phyloP scores from a whole-genome alignment of 1,140 invertebrate genomes.

The Agrypnia vestita region DNA sequence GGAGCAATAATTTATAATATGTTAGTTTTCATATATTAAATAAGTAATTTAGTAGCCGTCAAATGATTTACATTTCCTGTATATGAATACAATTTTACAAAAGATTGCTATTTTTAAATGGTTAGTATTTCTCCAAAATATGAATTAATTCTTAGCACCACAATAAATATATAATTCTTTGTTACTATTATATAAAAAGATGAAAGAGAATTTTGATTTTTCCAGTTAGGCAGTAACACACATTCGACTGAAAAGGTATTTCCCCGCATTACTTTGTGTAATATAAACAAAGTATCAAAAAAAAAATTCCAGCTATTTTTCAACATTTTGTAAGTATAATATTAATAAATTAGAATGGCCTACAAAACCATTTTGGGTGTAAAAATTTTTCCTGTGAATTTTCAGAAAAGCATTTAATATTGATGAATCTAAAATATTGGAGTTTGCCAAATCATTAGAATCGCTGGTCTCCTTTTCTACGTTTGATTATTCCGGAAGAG shows the following conservation, averaged over 20 bases:
- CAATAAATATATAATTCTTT: no score
- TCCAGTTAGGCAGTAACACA: constrained; percentile 49
- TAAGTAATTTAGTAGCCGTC: no score
- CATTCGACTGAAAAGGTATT: constrained; percentile 50
- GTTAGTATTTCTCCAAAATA: no score
- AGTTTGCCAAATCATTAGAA: constrained; percentile 49
- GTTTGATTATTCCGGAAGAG: constrained; percentile 44
- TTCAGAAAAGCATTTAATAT: constrained; percentile 45
- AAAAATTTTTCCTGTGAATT: constrained; percentile 39
- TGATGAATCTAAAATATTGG: constrained; percentile 20
- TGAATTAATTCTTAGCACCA: no score
- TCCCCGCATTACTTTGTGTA: constrained; percentile 54
- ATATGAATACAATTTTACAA: no score
- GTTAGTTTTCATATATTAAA: no score
- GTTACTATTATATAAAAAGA: no score
- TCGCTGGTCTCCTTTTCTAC: constrained; percentile 45
- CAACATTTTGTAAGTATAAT: constrained; percentile 49
- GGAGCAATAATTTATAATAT: no score
- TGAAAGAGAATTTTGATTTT: neutral
- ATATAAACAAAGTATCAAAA: constrained; percentile 59
- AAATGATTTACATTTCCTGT: no score
- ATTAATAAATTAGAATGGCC: constrained; percentile 2
- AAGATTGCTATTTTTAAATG: no score
- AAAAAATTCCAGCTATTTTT: constrained; percentile 46
- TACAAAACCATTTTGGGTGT: neutral